A percentile compares a stretch with the other conserved stretches of the same genome.
Evolutionary conservation across 1,140 invertebrate genomes (phyloP).

Genomic region (Gerris buenoi): DNA sequence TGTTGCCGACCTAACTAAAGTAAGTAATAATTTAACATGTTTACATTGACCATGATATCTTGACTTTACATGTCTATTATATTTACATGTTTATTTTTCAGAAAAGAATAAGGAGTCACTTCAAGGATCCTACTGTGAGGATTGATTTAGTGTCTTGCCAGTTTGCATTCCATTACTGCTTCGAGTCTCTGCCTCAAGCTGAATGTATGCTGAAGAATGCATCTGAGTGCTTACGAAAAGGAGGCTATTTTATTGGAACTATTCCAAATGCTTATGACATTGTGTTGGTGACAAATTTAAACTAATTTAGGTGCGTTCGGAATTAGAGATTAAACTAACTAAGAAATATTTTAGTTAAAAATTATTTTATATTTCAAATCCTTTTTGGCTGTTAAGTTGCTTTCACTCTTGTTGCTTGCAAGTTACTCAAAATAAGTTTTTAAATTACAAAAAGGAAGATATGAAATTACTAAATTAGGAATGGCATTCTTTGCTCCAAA

Average conservation of each 20-base stretch:
- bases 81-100: conserved; percentile 28
- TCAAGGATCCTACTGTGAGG: conserved; percentile 36
- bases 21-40: conserved; percentile 24
- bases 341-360: no score
- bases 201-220: conserved; percentile 86
- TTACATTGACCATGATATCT: background rate
- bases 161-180: conserved; percentile 94
- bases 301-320: no score
- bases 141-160: conserved; percentile 92
- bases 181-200: conserved; percentile 82
- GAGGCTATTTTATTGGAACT: conserved; percentile 93
- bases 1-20: conserved; percentile 76
- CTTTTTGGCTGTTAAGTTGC: no score
- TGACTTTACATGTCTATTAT: conserved; percentile 4
- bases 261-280: conserved; percentile 87
- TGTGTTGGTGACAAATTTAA: conserved; percentile 49
- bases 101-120: conserved; percentile 46
- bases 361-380: no score
- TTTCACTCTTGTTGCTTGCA: no score
- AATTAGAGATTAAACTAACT: no score
- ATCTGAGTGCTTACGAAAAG: conserved; percentile 67
- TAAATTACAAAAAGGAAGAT: no score
- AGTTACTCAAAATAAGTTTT: no score
- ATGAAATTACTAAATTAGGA: no score
- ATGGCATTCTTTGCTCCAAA: no score